Base-by-base conservation (phyloP, 2,113 vertebrate genomes). In the Haemorhous mexicanus region DNA sequence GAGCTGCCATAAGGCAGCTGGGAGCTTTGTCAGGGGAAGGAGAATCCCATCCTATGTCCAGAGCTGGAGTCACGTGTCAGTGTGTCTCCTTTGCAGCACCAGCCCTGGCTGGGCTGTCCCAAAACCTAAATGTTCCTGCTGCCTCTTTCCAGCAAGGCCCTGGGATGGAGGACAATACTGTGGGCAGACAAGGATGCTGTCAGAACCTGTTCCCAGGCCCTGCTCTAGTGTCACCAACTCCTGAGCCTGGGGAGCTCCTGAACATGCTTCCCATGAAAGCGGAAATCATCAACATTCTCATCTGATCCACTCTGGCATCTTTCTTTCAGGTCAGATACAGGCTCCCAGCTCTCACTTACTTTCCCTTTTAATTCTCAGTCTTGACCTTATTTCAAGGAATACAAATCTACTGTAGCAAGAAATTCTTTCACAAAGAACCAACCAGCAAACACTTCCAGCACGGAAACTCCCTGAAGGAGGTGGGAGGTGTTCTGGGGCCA, bases 401-500 rank as follows among this genome's bases (percentile, higher is more conserved):
- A 49, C 9, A 61, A 64, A 32, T 43, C 32, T 44, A 23, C 13
- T 20, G 27, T 56, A 87, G 44, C 5, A 43, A 89, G 17, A 24
- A 68, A 13, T 68, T 56, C 15, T 63, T 76, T 28, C 35, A 37
- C 5, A 4, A 74, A 23, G 39, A 67, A 30, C 19, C 6, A 49
- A 52, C 56, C 17, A 81, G 17, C 32, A 62, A 22, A 52, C 35
- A 23, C 39, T 55, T 21, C 44, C 63, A 28, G 6, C 5, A 7
- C 0, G 26, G 82, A 91, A 89, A 89, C 50, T 74, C 67, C 68
- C 72, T 32, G 33, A 20, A 82, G 26, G 32, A 80, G 46, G 18
- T 1, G 0, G 47, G 46, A 27, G 9, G 2, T 5, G 5, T 70
- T 53, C 80, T 41, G 28, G n/a, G 5, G 8, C 21, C 0, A 0